Evolutionary conservation across 2,797 vertebrate genomes (phyloP), one percentile per base, ranked within the genome.

Genomic region (Amazonetta brasiliensis): DNA sequence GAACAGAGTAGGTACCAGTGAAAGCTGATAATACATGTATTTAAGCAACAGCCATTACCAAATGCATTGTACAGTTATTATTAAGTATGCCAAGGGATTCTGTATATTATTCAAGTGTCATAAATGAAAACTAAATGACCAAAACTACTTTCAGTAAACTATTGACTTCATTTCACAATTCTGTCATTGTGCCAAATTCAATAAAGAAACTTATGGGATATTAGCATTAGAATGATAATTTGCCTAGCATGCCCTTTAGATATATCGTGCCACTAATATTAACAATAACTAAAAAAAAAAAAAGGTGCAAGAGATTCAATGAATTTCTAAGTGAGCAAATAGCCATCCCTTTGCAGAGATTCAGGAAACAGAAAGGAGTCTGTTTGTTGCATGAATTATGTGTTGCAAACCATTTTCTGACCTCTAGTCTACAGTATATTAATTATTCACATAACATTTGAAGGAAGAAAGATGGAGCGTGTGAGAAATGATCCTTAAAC

Each of bases 371-470:
- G 41, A 84, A 87, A 14, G 71, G 30, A 91, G 20, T 48, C 31
- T 60, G 72, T 62, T 87, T 80, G 52, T 55, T 85, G 41, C 35
- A 89, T 85, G 54, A 93, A 94, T 92, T 93, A 89, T 89, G 92
- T 95, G 68, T 66, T 80, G 46, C 20, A 62, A 85, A 56, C 48
- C 33, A 64, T 58, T 87, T 37, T 75, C 67, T 41, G 54, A 71
- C 69, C 87, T 89, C 20, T 5, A 76, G 59, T 55, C 62, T 74
- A 85, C 41, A 68, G 28, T 16, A 10, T 7, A 83, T 93, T 85
- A 91, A 90, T 83, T 93, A 89, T 89, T 92, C 79, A 81, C 68
- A 85, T 23, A 58, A 39, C n/a, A 78, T 94, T 37, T 84, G 64
- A 84, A 93, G 62, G 72, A 71, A 88, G 92, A 74, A 80, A 37